A percentile compares a stretch with the other conserved stretches of the same genome.
Conservation (phyloP, 2,888 invertebrate species). For the Furcula furcula region DNA sequence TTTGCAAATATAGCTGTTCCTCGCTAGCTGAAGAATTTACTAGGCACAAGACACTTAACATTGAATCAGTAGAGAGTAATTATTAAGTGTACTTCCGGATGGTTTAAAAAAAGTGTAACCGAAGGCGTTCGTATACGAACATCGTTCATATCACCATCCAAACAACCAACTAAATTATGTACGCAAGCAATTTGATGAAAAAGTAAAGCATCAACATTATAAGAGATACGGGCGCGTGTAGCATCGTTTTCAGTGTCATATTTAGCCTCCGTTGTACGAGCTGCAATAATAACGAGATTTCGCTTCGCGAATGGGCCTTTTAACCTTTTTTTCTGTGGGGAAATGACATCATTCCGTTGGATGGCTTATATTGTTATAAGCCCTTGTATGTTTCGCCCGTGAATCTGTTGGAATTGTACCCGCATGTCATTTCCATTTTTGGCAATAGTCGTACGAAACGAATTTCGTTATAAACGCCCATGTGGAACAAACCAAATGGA, state of each 20-base stretch:
- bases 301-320: conserved; percentile 48
- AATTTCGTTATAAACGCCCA: conserved; percentile 22
- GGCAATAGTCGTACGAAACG: conserved; percentile 22
- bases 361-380: conserved; percentile 52
- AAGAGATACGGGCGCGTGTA: conserved; percentile 23
- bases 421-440: conserved; percentile 32
- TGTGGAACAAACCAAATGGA: no score
- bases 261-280: conserved; percentile 43
- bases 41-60: no score
- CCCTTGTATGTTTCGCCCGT: conserved; percentile 37
- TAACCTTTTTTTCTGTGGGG: conserved; percentile 46
- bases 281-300: conserved; percentile 47
- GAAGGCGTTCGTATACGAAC: not conserved
- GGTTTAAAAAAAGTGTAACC: no score
- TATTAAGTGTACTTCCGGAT: no score
- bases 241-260: conserved; percentile 39
- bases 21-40: no score
- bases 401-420: conserved; percentile 37
- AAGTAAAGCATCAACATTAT: conserved; percentile 30
- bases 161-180: not conserved
- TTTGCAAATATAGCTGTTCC: no score
- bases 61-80: no score
- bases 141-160: not conserved
- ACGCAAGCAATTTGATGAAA: conserved; percentile 16
- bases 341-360: conserved; percentile 51